Percentiles rank a stretch among this genome's conserved stretches.
phyloP scores from a whole-genome alignment of 2,888 invertebrate genomes.

The Dicyrtoma fusca region DNA sequence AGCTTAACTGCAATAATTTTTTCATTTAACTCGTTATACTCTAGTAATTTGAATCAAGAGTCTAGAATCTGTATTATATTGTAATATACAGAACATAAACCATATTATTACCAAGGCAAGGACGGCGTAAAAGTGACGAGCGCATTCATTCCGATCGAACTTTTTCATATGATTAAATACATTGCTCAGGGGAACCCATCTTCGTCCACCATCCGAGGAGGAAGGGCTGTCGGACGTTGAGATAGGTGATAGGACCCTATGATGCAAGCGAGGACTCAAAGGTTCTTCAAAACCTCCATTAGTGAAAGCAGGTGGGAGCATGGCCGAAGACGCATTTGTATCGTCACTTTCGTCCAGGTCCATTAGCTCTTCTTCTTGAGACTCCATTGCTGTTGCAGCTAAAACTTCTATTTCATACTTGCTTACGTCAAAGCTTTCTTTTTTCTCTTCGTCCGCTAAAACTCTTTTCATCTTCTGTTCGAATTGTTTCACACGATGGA shows the following conservation, averaged over 20 bases:
- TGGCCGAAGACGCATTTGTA: not conserved
- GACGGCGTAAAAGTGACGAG: constrained; percentile 53
- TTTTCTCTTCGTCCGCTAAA: constrained; percentile 51
- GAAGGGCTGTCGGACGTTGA: constrained; percentile 2
- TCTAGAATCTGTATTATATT: not conserved
- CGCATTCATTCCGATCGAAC: constrained; percentile 52
- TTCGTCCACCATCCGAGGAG: constrained; percentile 9
- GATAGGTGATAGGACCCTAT: constrained; percentile 15
- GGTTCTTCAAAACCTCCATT: constrained; percentile 42
- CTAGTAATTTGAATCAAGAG: no score
- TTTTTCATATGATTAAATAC: constrained; percentile 55
- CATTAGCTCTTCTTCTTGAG: constrained; percentile 7
- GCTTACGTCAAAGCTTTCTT: constrained; percentile 53
- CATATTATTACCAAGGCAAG: constrained; percentile 56
- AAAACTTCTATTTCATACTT: constrained; percentile 55
- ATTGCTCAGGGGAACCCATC: constrained; percentile 50
- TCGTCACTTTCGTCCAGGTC: constrained; percentile 17
- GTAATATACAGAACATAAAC: not conserved
- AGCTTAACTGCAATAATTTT: constrained; percentile 54
- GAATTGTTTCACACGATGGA: constrained; percentile 50
- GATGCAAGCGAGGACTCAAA: not conserved
- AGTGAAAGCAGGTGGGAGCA: constrained; percentile 1
- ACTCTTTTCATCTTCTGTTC: constrained; percentile 53
- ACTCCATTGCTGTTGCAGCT: constrained; percentile 37
- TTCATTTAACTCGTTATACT: no score